phyloP scores from a whole-genome alignment of 2,797 vertebrate genomes.

The Heterohyrax brucei region DNA sequence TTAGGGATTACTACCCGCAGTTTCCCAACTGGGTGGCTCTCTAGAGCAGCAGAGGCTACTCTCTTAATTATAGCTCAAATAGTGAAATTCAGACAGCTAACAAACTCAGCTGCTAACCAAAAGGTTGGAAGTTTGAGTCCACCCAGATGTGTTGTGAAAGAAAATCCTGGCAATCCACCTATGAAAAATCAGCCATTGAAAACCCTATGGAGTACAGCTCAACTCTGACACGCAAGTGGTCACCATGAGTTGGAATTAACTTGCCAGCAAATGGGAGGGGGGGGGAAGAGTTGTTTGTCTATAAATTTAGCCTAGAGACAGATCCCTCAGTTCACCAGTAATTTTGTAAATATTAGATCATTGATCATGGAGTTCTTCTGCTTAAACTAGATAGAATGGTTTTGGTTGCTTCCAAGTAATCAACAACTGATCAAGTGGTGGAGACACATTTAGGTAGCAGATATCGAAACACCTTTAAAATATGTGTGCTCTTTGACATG shows the following conservation, averaged over 20 bases:
- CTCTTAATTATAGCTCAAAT: not conserved
- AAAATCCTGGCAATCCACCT: not conserved
- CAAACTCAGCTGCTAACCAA: not conserved
- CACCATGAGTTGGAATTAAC: not conserved
- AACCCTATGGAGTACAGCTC: not conserved
- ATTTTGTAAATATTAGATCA: not conserved
- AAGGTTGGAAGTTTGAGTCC: not conserved
- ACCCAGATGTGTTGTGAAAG: not conserved
- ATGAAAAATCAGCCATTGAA: not conserved
- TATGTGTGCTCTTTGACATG: not conserved
- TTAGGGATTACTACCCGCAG: not conserved
- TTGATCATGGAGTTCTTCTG: not conserved
- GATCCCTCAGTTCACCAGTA: not conserved
- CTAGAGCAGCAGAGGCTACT: not conserved
- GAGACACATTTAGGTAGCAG: not conserved
- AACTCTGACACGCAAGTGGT: not conserved
- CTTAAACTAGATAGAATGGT: not conserved
- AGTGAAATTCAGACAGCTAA: not conserved
- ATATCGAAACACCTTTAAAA: not conserved
- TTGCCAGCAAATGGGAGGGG: not conserved
- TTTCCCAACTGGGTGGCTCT: not conserved
- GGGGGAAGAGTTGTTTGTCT: not conserved
- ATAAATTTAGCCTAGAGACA: not conserved
- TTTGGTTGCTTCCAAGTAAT: not conserved
- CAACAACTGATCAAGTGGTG: not conserved